Evolutionary conservation across 2,888 invertebrate genomes (phyloP), one percentile per base, ranked within the genome.

Genomic region (Hypercompe scribonia): DNA sequence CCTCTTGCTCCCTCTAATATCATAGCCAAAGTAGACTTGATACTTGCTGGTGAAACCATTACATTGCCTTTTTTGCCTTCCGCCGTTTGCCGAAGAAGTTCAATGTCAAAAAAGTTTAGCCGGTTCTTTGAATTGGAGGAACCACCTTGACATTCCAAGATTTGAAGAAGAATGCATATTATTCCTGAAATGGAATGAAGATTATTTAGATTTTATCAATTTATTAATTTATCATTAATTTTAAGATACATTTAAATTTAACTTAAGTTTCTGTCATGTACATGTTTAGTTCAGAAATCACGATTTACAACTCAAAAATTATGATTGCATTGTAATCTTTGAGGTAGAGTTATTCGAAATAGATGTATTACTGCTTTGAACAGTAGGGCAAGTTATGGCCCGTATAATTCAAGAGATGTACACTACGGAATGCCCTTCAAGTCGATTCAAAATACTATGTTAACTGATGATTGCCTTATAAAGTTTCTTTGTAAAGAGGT

Each of bases 11-110:
- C 97, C 90, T 97, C 97, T 65, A 97, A 87, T 63, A 97, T 82
- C 96, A 97, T 96, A 11, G 96, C 96, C 68, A 97, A 87, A 0
- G 96, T 96, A 0, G 96, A 93, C 88, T 97, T 97, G 39, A 97
- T 93, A 86, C 97, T 97, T 73, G 96, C 96, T 28, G 97, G 97
- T n/a, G 97, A 97, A 4, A 97, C 88, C 86, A 97, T 93, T 50
- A 97, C 93, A 86, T 97, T 97, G 36, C 96, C 96, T 15, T 61
- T 77, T 64, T 86, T 90, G 18, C 90, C 90, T 75, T 93, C 94
- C 1, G 92, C 89, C 0, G 91, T 84, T 84, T 95, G 95, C 77
- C 94, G 92, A 1, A 96, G 90, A 24, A 97, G 92, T 78, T 96
- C 96, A 33, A 95, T 92, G 81, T 96, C 96, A 86, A 97, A 96